These are phyloP conservation scores for Leptocoma aspasia DNA, from an alignment of 2,113 vertebrate genomes.

Conservation along the genomic window DNA sequence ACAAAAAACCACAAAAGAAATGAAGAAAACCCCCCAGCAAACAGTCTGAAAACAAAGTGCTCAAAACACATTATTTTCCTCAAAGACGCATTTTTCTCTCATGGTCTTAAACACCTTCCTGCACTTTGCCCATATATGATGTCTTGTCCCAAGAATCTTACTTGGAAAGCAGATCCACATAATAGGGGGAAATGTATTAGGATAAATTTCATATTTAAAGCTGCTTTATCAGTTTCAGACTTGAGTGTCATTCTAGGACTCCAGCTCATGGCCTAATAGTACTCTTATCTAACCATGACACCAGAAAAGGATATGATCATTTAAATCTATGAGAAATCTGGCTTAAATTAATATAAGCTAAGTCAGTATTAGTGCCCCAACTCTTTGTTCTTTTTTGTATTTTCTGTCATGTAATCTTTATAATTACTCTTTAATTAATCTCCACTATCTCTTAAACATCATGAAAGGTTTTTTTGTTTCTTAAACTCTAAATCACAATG, in stretches of 20 bases:
- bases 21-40: rapidly evolving
- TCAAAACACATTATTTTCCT: neutral
- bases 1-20: neutral
- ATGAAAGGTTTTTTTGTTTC: neutral
- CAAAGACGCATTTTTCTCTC: neutral
- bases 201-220: neutral
- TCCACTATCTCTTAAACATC: neutral
- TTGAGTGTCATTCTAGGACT: neutral
- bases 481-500: neutral
- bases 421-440: neutral
- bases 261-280: neutral
- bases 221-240: neutral
- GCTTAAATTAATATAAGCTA: neutral
- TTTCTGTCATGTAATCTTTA: neutral
- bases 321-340: neutral
- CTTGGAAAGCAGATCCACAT: neutral
- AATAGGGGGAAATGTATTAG: neutral
- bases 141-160: neutral
- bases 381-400: neutral
- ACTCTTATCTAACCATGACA: neutral
- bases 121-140: neutral
- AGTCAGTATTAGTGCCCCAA: neutral
- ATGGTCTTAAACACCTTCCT: neutral
- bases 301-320: neutral
- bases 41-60: neutral